A percentile compares a stretch with the other conserved stretches of the same genome.
Evolutionary conservation across 2,888 invertebrate genomes (phyloP).

Genomic region (Fragum whitleyi): DNA sequence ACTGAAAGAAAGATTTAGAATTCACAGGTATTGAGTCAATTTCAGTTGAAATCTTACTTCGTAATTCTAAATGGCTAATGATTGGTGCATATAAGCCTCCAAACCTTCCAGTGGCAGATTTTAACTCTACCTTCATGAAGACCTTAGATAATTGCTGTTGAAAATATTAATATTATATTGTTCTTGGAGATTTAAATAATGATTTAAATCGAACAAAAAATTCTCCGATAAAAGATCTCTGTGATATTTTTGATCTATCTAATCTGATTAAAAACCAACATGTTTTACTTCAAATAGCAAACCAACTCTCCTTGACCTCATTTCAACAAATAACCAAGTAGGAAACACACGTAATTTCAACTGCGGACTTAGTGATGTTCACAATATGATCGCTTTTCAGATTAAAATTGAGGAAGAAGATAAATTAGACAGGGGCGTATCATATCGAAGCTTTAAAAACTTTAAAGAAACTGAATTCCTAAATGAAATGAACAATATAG

Average conservation of each 20-base stretch:
- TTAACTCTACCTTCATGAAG: background rate
- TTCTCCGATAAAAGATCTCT: constrained; percentile 11
- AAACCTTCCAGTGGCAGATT: constrained; percentile 7
- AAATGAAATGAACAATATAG: background rate
- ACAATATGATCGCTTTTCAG: constrained; percentile 36
- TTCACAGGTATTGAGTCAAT: constrained; percentile 1
- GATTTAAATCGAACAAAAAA: constrained; percentile 16
- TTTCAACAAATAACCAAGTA: constrained; percentile 33
- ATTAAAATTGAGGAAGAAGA: constrained; percentile 16
- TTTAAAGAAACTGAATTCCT: background rate
- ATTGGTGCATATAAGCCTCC: constrained; percentile 37
- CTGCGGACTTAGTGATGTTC: constrained; percentile 20
- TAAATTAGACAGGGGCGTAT: constrained; percentile 5
- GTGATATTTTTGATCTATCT: constrained; percentile 37
- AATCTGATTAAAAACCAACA: constrained; percentile 32
- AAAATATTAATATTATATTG: constrained; percentile 25
- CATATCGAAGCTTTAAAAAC: constrained; percentile 31
- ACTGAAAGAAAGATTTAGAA: background rate
- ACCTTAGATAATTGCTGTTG: constrained; percentile 14
- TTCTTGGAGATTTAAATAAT: constrained; percentile 38
- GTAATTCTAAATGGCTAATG: constrained; percentile 32
- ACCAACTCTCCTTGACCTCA: constrained; percentile 34
- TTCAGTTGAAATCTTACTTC: background rate
- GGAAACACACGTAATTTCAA: constrained; percentile 34
- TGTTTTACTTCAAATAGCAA: constrained; percentile 26